Conservation (phyloP, 1,140 invertebrate species). For the Cyrtorhinus lividipennis region DNA sequence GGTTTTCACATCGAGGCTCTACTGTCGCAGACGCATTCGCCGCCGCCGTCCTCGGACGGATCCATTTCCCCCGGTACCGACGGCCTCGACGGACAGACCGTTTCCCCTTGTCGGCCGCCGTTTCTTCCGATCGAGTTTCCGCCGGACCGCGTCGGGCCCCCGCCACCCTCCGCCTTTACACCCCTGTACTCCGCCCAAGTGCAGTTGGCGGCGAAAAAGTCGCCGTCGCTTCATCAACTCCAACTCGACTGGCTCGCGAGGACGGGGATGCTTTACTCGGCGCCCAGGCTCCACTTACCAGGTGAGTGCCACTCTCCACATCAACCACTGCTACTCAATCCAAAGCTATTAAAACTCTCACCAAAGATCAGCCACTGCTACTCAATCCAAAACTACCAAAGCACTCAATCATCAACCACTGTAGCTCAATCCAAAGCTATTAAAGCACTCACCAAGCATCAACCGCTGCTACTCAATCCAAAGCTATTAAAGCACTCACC, state of each 20-base stretch:
- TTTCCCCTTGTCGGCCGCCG: neutral
- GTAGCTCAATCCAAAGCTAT: too few species aligned
- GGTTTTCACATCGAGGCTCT: neutral
- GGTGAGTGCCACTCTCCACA: constrained; percentile 29
- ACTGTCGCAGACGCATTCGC: neutral
- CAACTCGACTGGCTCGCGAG: constrained; percentile 71
- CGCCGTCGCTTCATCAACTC: constrained; percentile 48
- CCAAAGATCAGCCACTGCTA: neutral
- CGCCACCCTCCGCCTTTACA: constrained; percentile 4
- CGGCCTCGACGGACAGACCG: neutral
- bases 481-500: too few species aligned
- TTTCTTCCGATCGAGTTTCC: neutral
- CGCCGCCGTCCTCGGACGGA: neutral
- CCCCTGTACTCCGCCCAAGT: constrained; percentile 31
- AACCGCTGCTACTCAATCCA: too few species aligned
- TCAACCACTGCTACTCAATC: too few species aligned
- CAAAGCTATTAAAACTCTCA: neutral
- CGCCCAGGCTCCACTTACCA: constrained; percentile 47
- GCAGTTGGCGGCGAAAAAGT: constrained; percentile 20
- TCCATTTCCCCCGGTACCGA: neutral
- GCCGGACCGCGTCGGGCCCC: neutral
- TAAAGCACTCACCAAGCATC: too few species aligned
- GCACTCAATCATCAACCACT: too few species aligned
- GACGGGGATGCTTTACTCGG: constrained; percentile 61
- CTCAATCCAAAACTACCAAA: too few species aligned